Evolutionary conservation across 2,888 invertebrate genomes (phyloP), one percentile per base, ranked within the genome.

Genomic region (Hyles lineata): DNA sequence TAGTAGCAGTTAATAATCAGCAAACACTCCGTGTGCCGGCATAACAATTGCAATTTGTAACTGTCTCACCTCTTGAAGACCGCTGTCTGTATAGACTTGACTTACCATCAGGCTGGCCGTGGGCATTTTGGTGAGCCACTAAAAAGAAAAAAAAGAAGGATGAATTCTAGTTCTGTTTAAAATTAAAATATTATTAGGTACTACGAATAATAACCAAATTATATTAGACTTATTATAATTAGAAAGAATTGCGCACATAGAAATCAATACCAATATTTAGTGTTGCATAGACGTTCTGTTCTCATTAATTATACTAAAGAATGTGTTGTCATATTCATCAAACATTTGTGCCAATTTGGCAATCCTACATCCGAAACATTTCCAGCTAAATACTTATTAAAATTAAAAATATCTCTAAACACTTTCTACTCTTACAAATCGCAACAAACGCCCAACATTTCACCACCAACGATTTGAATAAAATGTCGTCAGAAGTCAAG

Each of bases 401-500:
- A 55, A 55, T 2, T 6, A 17, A 4, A 1, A 5, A 55, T 11
- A 1, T 1, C 5, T n/a, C 6, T 55, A 55, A 55, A 8, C 55
- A 50, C 50, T 67, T 67, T 70, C 32, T 63, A 63, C 63, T 58
- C 29, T 70, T 55, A 9, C 11, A 58, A 55, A 52, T 17, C 5
- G n/a, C 7, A 29, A 63, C 32, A 62, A 25, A 67, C 63, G 63
- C 17, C 2, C 21, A 43, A 43, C 67, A 67, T 67, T 67, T 23
- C 43, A 11, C 63, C 43, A 9, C 11, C 21, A 43, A 6, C 35
- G 11, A 75, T 75, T 75, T 73, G 73, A 75, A 75, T 75, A 67
- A 67, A 72, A 75, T 72, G 70, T 69, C 63, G 43, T 60, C 43
- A 50, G 67, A 62, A 52, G 25, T 43, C 25, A 67, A 6, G 72